A percentile compares a stretch with the other conserved stretches of the same genome.
Conservation (phyloP, 2,797 vertebrate species). For the Pyrocephalus nanus region DNA sequence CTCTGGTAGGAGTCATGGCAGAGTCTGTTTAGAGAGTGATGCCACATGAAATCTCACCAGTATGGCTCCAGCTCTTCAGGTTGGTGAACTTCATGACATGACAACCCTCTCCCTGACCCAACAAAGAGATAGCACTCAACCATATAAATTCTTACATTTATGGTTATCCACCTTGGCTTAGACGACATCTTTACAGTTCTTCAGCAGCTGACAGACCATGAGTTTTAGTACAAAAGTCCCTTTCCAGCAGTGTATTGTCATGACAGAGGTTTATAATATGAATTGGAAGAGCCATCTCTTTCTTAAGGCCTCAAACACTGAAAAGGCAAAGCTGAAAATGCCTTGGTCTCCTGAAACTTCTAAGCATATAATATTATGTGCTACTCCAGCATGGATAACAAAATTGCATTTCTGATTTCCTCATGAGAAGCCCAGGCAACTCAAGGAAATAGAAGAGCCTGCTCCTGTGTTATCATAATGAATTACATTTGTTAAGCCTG, state of each 20-base stretch:
- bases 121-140: neutral
- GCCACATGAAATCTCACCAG: fast-evolving
- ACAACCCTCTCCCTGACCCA: neutral
- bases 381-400: neutral
- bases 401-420: neutral
- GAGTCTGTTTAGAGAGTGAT: neutral
- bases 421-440: neutral
- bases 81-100: neutral
- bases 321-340: neutral
- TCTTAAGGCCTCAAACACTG: neutral
- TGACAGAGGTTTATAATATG: neutral
- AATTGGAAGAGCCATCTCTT: neutral
- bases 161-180: neutral
- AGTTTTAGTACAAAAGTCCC: neutral
- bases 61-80: neutral
- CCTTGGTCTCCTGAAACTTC: neutral
- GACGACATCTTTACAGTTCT: neutral
- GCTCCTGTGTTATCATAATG: neutral
- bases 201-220: neutral
- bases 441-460: neutral
- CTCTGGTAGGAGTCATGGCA: neutral
- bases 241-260: neutral
- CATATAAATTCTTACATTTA: neutral
- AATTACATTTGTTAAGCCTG: neutral
- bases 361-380: neutral